A percentile compares a stretch with the other conserved stretches of the same genome.
These are phyloP conservation scores for Gortyna flavago DNA, from an alignment of 2,888 invertebrate species.

Conservation along the genomic window DNA sequence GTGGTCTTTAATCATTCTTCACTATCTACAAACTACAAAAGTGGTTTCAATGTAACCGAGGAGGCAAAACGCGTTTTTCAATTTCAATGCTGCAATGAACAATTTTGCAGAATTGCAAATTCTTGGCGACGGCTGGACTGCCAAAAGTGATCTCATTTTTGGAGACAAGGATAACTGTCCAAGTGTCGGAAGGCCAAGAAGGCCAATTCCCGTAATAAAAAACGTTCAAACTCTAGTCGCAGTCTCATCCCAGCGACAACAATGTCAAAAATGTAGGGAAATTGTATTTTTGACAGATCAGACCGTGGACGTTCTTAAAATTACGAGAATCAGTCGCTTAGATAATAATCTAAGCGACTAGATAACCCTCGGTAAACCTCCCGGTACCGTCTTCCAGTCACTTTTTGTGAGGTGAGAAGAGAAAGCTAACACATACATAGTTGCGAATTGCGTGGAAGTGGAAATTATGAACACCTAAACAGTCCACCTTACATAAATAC, in stretches of 20 bases:
- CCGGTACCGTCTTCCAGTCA: neutral
- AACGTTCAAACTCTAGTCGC: no score
- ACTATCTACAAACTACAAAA: neutral
- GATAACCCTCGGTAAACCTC: neutral
- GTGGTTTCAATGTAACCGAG: neutral
- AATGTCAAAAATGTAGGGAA: no score
- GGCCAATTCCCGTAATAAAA: no score
- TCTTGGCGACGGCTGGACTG: neutral
- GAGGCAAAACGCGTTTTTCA: neutral
- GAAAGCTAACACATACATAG: constrained; percentile 27
- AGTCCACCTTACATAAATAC: neutral
- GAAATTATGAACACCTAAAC: neutral
- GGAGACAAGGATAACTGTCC: neutral
- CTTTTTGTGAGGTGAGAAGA: constrained; percentile 1
- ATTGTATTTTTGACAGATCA: no score
- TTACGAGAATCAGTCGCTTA: constrained; percentile 10
- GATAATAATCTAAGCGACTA: neutral
- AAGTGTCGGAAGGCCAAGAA: no score
- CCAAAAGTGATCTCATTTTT: neutral
- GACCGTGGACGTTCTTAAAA: no score
- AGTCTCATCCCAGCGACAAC: no score
- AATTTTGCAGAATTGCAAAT: neutral
- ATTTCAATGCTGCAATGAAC: neutral
- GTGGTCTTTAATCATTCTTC: neutral
- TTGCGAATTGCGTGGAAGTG: neutral